Conservation (phyloP, 2,113 vertebrate species). For the Miniopterus natalensis region DNA sequence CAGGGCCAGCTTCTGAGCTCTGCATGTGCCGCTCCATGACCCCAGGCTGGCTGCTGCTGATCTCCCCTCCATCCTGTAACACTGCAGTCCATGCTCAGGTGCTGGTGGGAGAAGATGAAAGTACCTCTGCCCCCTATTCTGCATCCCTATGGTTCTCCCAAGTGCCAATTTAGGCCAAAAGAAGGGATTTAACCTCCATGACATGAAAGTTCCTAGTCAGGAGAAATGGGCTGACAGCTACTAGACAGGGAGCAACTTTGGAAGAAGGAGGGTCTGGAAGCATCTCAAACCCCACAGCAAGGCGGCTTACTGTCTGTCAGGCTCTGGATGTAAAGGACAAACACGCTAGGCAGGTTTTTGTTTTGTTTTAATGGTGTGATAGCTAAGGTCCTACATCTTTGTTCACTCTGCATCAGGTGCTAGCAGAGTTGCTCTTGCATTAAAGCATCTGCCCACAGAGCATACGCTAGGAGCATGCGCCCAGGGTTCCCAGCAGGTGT, state of each 20-base stretch:
- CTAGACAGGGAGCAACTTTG: background rate
- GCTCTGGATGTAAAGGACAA: background rate
- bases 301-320: background rate
- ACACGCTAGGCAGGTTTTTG: background rate
- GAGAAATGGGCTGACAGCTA: background rate
- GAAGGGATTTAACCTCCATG: background rate
- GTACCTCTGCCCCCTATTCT: background rate
- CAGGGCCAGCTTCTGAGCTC: background rate
- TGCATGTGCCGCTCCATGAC: background rate
- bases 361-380: background rate
- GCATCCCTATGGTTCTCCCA: background rate
- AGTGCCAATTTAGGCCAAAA: background rate
- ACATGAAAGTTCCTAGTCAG: background rate
- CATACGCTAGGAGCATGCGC: background rate
- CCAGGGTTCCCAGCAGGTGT: background rate
- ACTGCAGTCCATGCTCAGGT: background rate
- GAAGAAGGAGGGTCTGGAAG: background rate
- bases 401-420: background rate
- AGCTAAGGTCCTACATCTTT: background rate
- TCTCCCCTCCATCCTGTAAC: background rate
- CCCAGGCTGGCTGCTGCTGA: background rate
- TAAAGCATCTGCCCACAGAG: background rate
- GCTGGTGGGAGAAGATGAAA: background rate
- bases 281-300: background rate
- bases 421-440: background rate